Evolutionary conservation across 1,140 invertebrate genomes (phyloP).

Genomic region (Drosophila ogumai): DNA sequence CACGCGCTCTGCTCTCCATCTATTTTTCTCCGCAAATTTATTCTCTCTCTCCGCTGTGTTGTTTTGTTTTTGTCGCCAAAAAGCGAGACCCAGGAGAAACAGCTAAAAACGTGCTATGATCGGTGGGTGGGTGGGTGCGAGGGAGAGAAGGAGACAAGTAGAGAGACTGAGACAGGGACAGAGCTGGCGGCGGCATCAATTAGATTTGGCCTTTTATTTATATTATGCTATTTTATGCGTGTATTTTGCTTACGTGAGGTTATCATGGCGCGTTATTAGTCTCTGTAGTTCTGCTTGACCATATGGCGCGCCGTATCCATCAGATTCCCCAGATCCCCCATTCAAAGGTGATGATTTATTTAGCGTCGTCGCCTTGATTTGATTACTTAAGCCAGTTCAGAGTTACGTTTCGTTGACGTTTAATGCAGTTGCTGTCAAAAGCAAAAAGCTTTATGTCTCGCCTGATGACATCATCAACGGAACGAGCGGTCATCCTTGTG

Average conservation of each 20-base stretch:
- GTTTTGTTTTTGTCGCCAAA: conserved; percentile 42
- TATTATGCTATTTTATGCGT: conserved; percentile 66
- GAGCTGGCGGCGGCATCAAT: conserved; percentile 63
- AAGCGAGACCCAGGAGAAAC: conserved; percentile 48
- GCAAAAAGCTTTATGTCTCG: conserved; percentile 19
- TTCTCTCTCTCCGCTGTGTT: conserved; percentile 3
- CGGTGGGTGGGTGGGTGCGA: conserved; percentile 30
- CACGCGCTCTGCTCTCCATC: conserved; percentile 32
- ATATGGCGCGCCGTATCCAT: conserved; percentile 53
- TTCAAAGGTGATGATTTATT: conserved; percentile 46
- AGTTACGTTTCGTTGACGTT: conserved; percentile 27
- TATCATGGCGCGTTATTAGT: conserved; percentile 52
- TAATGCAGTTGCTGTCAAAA: conserved; percentile 49
- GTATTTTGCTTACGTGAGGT: conserved; percentile 66
- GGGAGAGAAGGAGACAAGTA: neutral
- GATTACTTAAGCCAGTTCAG: conserved; percentile 36
- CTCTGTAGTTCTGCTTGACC: conserved; percentile 53
- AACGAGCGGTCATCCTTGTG: conserved; percentile 60
- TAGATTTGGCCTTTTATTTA: conserved; percentile 76
- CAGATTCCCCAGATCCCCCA: conserved; percentile 27
- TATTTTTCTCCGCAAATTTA: conserved; percentile 1
- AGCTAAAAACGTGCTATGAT: conserved; percentile 66
- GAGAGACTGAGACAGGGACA: neutral
- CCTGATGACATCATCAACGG: conserved; percentile 59
- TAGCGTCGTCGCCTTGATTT: conserved; percentile 38